Percentiles rank a stretch among this genome's conserved stretches.
These are phyloP conservation scores for Probosciger aterrimus DNA, from an alignment of 2,113 vertebrate genomes.

Conservation along the genomic window DNA sequence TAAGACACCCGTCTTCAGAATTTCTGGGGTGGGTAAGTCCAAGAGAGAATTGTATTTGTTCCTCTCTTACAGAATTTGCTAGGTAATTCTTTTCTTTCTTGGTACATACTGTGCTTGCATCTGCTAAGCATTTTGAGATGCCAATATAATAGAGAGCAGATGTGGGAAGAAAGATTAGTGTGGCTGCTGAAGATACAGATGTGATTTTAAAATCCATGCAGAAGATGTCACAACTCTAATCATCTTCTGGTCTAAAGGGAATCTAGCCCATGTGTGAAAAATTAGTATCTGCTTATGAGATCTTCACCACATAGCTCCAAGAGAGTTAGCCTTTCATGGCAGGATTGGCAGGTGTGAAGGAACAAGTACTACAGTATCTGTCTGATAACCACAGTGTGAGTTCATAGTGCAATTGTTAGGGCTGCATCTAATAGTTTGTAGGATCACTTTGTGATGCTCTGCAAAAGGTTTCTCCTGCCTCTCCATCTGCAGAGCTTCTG, in stretches of 20 bases:
- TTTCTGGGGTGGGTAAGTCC: background rate
- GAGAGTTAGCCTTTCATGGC: background rate
- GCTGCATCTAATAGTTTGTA: background rate
- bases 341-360: background rate
- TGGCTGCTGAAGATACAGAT: background rate
- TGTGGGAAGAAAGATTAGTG: background rate
- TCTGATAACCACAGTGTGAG: background rate
- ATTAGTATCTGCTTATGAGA: background rate
- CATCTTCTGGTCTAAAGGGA: background rate
- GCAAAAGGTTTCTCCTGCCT: background rate
- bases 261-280: background rate
- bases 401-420: background rate
- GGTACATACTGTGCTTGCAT: background rate
- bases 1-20: background rate
- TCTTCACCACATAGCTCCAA: background rate
- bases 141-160: background rate
- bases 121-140: background rate
- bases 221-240: background rate
- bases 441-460: background rate
- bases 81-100: background rate
- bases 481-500: background rate
- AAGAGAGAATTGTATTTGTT: background rate
- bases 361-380: background rate
- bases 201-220: background rate
- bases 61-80: background rate